A percentile compares a stretch with the other conserved stretches of the same genome.
These are phyloP conservation scores for Todiramphus saurophagus DNA, from an alignment of 2,113 vertebrate genomes.

Conservation along the genomic window DNA sequence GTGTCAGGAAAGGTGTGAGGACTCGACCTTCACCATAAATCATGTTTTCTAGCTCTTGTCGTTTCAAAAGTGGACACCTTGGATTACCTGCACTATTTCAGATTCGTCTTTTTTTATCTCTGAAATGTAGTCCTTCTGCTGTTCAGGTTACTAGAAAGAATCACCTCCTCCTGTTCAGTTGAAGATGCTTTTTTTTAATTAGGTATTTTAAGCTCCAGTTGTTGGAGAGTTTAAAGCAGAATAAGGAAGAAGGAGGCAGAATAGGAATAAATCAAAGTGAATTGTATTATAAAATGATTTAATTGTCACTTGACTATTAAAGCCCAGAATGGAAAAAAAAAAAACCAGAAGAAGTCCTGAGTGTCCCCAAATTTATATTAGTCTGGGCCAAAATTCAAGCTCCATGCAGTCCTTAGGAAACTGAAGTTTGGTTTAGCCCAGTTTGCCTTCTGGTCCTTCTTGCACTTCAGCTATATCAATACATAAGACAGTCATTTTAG, in stretches of 20 bases:
- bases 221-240: background rate
- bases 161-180: rapidly evolving
- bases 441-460: background rate
- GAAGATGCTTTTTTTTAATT: background rate
- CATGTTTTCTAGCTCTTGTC: background rate
- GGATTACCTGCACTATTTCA: background rate
- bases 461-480: background rate
- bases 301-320: background rate
- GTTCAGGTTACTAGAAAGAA: background rate
- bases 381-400: background rate
- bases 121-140: background rate
- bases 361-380: background rate
- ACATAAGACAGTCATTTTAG: background rate
- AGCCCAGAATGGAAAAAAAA: background rate
- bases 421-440: background rate
- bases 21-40: background rate
- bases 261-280: background rate
- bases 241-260: background rate
- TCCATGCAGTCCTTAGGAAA: background rate
- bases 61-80: background rate
- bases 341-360: background rate
- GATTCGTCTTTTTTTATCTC: background rate
- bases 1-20: background rate
- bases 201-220: background rate
- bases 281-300: background rate